Evolutionary conservation across 2,113 vertebrate species (phyloP).

Genomic region (Clarias gariepinus): DNA sequence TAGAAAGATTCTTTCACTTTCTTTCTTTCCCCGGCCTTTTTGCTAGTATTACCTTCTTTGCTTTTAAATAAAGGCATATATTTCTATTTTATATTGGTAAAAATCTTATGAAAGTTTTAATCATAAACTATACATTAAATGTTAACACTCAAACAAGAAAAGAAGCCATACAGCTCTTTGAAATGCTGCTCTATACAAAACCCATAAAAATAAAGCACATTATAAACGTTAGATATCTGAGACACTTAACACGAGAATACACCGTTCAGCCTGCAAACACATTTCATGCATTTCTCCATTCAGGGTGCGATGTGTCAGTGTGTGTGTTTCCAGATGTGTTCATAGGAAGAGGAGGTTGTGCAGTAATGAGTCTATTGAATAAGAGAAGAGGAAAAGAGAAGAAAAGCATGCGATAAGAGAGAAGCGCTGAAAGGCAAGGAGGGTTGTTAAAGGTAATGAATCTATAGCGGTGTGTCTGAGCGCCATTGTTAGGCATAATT

Average conservation of each 20-base stretch:
- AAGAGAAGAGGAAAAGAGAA: constrained; percentile 50
- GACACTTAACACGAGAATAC: constrained; percentile 10
- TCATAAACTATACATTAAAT: neutral
- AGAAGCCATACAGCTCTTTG: neutral
- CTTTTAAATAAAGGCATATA: neutral
- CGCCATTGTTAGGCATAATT: constrained; percentile 57
- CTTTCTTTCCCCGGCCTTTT: neutral
- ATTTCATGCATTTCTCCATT: neutral
- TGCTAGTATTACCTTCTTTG: neutral
- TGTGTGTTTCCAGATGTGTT: constrained; percentile 35
- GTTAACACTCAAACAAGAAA: neutral
- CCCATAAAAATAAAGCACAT: neutral
- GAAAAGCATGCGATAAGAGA: constrained; percentile 44
- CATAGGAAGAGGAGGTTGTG: neutral
- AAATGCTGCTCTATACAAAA: neutral
- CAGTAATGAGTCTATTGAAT: constrained; percentile 51
- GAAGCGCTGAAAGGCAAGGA: constrained; percentile 54
- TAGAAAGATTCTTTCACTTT: neutral
- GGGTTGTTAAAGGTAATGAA: constrained; percentile 80
- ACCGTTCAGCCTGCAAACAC: neutral
- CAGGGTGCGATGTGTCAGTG: neutral
- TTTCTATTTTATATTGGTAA: neutral
- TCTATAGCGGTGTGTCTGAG: constrained; percentile 76
- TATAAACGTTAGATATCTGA: neutral
- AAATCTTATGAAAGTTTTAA: neutral